Evolutionary conservation across 2,113 vertebrate species (phyloP).

Genomic region (Trematocara macrostoma): DNA sequence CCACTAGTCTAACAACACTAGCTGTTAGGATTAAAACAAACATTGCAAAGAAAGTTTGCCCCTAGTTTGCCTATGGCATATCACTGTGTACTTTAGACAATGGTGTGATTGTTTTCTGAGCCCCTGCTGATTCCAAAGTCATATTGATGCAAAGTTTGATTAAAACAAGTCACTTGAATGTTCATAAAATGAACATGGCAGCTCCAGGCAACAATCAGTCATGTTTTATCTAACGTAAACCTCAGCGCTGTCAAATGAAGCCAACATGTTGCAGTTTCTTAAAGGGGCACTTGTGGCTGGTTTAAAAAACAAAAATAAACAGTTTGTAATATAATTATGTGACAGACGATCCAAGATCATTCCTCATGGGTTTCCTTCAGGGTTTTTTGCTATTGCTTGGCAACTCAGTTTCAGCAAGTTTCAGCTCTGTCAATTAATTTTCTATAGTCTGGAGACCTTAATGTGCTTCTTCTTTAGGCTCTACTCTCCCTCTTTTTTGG

Average conservation of each 20-base stretch:
- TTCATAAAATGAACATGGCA: background rate
- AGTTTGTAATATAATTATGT: background rate
- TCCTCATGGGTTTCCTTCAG: rapidly evolving
- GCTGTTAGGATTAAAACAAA: background rate
- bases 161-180: background rate
- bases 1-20: rapidly evolving
- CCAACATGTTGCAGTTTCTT: background rate
- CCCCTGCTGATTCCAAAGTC: background rate
- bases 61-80: background rate
- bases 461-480: background rate
- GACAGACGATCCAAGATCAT: background rate
- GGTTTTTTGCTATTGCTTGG: background rate
- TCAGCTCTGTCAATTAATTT: background rate
- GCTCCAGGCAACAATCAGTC: background rate
- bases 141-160: background rate
- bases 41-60: background rate
- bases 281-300: background rate
- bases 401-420: background rate
- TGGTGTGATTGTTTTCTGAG: background rate
- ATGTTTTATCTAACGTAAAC: background rate
- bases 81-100: background rate
- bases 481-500: background rate
- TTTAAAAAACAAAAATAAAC: background rate
- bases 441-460: background rate
- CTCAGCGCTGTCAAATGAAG: background rate